Conservation (phyloP, 2,797 vertebrate genomes). For the Nyctibius grandis region DNA sequence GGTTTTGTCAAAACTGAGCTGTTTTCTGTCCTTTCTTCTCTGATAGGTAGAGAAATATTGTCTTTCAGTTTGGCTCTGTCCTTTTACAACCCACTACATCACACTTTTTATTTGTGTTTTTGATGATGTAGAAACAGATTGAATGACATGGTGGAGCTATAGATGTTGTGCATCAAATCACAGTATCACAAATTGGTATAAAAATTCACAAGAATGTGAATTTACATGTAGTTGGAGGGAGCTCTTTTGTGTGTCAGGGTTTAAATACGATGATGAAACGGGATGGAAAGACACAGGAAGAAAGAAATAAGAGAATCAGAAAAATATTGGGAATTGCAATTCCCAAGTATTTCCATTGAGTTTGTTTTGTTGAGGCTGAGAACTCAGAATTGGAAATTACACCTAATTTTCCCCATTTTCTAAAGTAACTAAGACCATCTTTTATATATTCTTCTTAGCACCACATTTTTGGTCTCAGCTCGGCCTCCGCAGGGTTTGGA, state of each 20-base stretch:
- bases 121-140: not conserved
- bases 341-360: not conserved
- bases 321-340: not conserved
- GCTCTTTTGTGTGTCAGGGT: not conserved
- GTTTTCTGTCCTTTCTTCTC: not conserved
- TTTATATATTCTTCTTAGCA: not conserved
- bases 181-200: not conserved
- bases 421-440: not conserved
- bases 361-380: not conserved
- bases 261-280: not conserved
- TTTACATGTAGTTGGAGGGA: not conserved
- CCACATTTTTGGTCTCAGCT: not conserved
- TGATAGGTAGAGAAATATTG: not conserved
- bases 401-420: not conserved
- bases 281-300: not conserved
- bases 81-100: not conserved
- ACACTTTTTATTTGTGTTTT: not conserved
- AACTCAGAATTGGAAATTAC: not conserved
- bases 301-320: not conserved
- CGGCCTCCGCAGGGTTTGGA: not conserved
- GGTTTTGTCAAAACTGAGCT: not conserved
- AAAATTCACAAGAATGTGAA: not conserved
- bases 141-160: not conserved
- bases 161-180: not conserved
- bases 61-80: not conserved